Evolutionary conservation across 2,113 vertebrate species (phyloP).

Genomic region (Miniopterus natalensis): DNA sequence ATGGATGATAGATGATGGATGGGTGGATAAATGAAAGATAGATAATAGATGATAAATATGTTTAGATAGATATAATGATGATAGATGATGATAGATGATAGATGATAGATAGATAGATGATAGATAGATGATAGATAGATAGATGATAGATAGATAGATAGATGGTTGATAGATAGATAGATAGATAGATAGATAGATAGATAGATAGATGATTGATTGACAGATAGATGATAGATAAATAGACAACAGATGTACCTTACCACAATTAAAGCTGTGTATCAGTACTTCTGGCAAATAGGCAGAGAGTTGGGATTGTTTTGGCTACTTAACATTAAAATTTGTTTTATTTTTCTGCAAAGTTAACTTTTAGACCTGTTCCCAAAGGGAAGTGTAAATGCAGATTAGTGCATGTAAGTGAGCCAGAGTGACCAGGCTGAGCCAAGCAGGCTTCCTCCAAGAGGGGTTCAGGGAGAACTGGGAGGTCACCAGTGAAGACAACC

Average conservation of each 20-base stretch:
- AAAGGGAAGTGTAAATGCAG: background rate
- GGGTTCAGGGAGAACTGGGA: background rate
- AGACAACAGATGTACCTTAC: background rate
- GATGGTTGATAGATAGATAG: background rate
- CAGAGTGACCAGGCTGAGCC: background rate
- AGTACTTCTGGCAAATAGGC: background rate
- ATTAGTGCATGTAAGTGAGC: fast-evolving
- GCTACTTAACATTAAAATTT: background rate
- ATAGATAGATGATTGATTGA: background rate
- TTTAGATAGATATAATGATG: too few relatives aligned
- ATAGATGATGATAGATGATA: too few relatives aligned
- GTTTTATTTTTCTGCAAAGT: slow-evolving; percentile 12
- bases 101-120: background rate
- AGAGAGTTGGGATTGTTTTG: background rate
- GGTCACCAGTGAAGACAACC: background rate
- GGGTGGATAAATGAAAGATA: too few relatives aligned
- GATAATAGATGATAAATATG: too few relatives aligned
- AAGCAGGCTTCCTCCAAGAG: background rate
- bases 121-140: background rate
- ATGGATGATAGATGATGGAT: too few relatives aligned
- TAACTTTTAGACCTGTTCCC: background rate
- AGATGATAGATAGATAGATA: background rate
- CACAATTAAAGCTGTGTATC: background rate
- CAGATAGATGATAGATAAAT: background rate
- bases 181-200: background rate